Percentiles rank a stretch among this genome's conserved stretches.
phyloP scores from a whole-genome alignment of 2,888 invertebrate genomes.

The Scaptomyza parva region DNA sequence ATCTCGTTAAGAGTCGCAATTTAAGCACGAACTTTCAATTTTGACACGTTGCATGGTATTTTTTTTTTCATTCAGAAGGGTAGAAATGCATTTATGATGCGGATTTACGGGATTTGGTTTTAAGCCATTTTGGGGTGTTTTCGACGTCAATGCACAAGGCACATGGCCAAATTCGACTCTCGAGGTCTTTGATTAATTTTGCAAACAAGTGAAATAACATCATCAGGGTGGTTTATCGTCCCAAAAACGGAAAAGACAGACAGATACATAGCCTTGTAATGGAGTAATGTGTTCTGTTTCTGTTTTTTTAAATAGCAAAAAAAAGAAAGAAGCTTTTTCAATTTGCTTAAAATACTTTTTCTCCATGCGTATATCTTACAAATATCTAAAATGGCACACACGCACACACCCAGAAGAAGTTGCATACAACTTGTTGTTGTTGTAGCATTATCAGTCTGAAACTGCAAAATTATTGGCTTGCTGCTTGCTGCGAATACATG shows the following conservation, averaged over 20 bases:
- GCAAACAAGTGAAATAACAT: neutral
- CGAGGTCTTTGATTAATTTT: conserved; percentile 2
- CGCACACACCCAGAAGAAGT: neutral
- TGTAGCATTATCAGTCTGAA: conserved; percentile 24
- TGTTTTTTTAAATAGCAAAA: too few species aligned
- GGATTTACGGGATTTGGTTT: neutral
- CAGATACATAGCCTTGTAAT: neutral
- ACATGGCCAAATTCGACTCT: neutral
- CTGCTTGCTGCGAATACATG: neutral
- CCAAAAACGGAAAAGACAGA: neutral
- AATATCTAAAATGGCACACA: conserved; percentile 14
- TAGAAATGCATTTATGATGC: conserved; percentile 13
- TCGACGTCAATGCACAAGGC: neutral
- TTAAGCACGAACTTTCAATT: conserved; percentile 13
- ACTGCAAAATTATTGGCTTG: conserved; percentile 51
- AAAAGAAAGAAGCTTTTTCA: conserved; percentile 23
- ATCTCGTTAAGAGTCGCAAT: neutral
- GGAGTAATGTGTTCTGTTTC: neutral
- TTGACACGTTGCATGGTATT: conserved; percentile 15
- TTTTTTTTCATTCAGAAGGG: conserved; percentile 9
- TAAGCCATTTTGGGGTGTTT: conserved; percentile 13
- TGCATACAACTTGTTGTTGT: conserved; percentile 1
- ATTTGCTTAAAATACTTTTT: conserved; percentile 20
- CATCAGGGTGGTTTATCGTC: conserved; percentile 7
- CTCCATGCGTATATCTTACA: neutral